A percentile compares a stretch with the other conserved stretches of the same genome.
Evolutionary conservation across 2,888 invertebrate species (phyloP).

Genomic region (Choreutis nemorana): DNA sequence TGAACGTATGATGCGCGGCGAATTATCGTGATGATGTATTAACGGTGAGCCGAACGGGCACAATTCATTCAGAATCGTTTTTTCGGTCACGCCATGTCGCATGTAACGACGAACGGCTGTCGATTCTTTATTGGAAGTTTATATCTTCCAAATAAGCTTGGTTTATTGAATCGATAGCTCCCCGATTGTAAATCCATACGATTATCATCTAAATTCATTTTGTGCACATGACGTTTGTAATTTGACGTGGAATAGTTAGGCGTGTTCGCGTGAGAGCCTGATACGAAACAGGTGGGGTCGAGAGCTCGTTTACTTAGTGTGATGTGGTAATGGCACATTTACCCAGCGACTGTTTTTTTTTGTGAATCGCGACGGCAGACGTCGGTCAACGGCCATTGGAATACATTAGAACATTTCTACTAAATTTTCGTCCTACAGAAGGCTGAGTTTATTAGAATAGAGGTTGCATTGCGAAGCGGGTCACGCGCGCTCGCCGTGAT

Average conservation of each 20-base stretch:
- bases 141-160: constrained; percentile 34
- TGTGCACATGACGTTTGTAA: constrained; percentile 29
- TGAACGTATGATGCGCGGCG: constrained; percentile 28
- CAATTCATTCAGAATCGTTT: constrained; percentile 54
- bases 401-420: constrained; percentile 66
- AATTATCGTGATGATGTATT: constrained; percentile 57
- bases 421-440: constrained; percentile 67
- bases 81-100: constrained; percentile 64
- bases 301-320: constrained; percentile 5
- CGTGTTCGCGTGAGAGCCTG: constrained; percentile 8
- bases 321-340: constrained; percentile 4
- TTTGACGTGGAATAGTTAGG: constrained; percentile 11
- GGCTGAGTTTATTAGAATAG: constrained; percentile 65
- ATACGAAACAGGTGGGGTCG: constrained; percentile 11
- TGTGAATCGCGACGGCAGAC: constrained; percentile 26
- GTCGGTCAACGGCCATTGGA: constrained; percentile 58
- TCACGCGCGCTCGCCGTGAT: constrained; percentile 55
- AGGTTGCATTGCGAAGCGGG: constrained; percentile 43
- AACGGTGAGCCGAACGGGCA: constrained; percentile 38
- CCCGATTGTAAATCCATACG: constrained; percentile 28
- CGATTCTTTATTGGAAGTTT: constrained; percentile 52
- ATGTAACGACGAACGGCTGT: constrained; percentile 46
- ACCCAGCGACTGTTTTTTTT: constrained; percentile 23
- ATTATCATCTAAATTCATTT: constrained; percentile 34
- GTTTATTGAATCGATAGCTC: constrained; percentile 27